phyloP scores from a whole-genome alignment of 2,113 vertebrate species.

The Forbesichthys agassizii region DNA sequence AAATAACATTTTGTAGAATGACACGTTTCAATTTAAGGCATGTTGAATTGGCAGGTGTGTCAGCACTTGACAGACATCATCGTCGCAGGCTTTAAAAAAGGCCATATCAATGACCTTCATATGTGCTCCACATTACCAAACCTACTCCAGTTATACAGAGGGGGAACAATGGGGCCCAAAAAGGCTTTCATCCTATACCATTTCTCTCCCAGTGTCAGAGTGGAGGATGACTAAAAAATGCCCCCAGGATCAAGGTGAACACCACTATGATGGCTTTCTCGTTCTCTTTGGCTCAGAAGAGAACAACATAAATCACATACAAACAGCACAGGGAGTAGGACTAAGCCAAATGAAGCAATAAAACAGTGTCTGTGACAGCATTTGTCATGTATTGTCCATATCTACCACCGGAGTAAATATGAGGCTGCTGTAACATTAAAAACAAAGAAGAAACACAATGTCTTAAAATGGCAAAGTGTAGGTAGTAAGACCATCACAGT shows the following conservation, averaged over 20 bases:
- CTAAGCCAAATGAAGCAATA: constrained; percentile 64
- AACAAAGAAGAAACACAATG: background rate
- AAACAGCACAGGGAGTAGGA: constrained; percentile 51
- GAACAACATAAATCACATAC: constrained; percentile 62
- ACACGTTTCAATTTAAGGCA: no score
- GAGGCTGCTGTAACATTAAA: constrained; percentile 35
- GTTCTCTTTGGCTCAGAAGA: constrained; percentile 37
- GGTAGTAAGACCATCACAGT: background rate
- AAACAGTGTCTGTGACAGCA: constrained; percentile 64
- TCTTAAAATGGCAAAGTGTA: constrained; percentile 9
- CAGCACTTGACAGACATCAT: no score
- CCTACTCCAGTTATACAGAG: constrained; percentile 1
- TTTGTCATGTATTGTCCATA: constrained; percentile 59
- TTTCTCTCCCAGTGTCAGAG: constrained; percentile 25
- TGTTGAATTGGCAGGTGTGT: no score
- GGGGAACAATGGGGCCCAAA: background rate
- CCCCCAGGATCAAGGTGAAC: constrained; percentile 59
- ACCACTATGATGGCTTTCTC: constrained; percentile 39
- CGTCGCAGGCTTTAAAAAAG: background rate
- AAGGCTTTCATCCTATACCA: constrained; percentile 24
- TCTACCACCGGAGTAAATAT: constrained; percentile 51
- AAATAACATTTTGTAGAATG: no score
- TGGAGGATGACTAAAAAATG: constrained; percentile 46
- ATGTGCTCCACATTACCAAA: background rate
- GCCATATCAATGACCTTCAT: constrained; percentile 7